These are phyloP conservation scores for Chloroceryle amazona DNA, from an alignment of 2,797 vertebrate species.

Conservation along the genomic window DNA sequence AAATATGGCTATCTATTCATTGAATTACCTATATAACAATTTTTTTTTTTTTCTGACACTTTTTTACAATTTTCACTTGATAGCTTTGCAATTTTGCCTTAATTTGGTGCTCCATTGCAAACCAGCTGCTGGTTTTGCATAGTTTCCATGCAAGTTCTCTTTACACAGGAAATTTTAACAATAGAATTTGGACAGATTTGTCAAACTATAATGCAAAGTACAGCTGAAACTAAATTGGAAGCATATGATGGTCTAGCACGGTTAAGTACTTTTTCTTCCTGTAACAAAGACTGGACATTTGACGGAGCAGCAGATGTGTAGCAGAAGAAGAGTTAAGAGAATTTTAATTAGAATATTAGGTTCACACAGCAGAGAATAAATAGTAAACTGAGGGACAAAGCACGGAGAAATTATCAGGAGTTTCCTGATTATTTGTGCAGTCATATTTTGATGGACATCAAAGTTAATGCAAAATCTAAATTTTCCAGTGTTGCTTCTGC, in stretches of 20 bases:
- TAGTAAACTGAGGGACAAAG: neutral
- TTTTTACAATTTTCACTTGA: neutral
- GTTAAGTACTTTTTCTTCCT: neutral
- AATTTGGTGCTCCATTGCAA: neutral
- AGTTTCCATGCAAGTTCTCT: slow-evolving; percentile 12
- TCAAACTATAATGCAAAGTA: neutral
- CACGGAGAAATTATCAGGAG: neutral
- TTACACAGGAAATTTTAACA: neutral
- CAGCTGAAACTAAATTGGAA: slow-evolving; percentile 19
- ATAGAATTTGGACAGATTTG: neutral
- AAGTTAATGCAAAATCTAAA: neutral
- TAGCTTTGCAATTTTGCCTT: neutral
- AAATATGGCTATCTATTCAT: accelerated
- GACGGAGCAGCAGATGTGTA: neutral
- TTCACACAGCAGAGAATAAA: neutral
- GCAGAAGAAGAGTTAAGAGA: neutral
- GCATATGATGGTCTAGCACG: neutral
- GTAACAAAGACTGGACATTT: neutral
- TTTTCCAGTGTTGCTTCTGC: neutral
- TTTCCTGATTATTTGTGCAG: neutral
- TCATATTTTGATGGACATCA: neutral
- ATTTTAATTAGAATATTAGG: neutral
- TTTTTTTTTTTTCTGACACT: neutral
- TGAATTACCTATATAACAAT: neutral
- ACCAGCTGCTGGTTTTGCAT: neutral